A percentile compares a stretch with the other conserved stretches of the same genome.
Conservation (phyloP, 2,888 invertebrate species). For the Hypsopygia costalis region DNA sequence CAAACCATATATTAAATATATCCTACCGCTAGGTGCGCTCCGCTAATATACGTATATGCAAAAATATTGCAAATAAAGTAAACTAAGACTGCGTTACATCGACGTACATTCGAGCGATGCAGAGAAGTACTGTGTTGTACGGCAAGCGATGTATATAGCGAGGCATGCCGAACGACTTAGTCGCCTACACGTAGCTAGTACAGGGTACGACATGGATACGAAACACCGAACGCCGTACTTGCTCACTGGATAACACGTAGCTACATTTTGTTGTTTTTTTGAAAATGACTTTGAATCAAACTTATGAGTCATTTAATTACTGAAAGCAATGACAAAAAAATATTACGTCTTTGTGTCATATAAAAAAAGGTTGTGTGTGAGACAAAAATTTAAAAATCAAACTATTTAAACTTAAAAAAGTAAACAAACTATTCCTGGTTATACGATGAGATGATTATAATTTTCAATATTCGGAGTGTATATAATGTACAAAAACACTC, state of each 20-base stretch:
- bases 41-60: conserved; percentile 11
- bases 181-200: conserved; percentile 9
- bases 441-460: too few species aligned
- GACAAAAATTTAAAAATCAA: too few species aligned
- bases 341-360: too few species aligned
- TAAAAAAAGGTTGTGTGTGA: too few species aligned
- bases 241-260: conserved; percentile 31
- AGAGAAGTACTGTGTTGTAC: conserved; percentile 14
- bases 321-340: too few species aligned
- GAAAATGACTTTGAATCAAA: too few species aligned
- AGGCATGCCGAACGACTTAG: conserved; percentile 29
- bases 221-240: conserved; percentile 16
- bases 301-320: not conserved
- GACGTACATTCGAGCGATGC: conserved; percentile 27
- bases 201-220: conserved; percentile 30
- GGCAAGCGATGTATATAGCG: conserved; percentile 45
- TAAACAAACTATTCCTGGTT: too few species aligned
- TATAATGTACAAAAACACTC: too few species aligned
- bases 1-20: not conserved
- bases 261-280: too few species aligned
- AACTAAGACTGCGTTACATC: conserved; percentile 30
- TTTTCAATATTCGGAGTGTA: too few species aligned
- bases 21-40: conserved; percentile 4
- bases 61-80: conserved; percentile 28
- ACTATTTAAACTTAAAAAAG: too few species aligned